These are phyloP conservation scores for Nipponacmea schrenckii DNA, from an alignment of 2,888 invertebrate species.

Conservation along the genomic window DNA sequence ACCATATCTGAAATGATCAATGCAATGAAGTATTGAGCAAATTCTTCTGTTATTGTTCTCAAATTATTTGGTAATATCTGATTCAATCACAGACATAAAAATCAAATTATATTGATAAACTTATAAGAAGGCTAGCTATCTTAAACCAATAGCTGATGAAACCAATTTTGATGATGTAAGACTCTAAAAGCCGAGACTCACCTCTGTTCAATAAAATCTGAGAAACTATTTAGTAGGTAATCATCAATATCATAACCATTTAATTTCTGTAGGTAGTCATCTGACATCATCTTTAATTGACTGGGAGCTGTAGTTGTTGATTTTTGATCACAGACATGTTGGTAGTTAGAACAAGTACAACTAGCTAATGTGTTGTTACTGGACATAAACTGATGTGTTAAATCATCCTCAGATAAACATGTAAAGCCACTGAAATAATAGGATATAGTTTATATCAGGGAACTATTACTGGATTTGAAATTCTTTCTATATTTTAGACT, in stretches of 20 bases:
- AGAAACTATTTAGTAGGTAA: constrained; percentile 58
- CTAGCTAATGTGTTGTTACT: background rate
- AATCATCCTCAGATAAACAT: background rate
- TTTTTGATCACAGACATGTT: constrained; percentile 37
- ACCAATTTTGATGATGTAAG: no score
- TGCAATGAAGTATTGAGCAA: no score
- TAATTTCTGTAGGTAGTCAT: constrained; percentile 55
- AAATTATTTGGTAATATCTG: no score
- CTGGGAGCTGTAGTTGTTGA: constrained; percentile 34
- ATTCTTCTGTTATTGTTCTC: no score
- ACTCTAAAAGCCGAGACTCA: constrained; percentile 21
- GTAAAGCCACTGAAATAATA: background rate
- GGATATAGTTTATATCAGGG: no score
- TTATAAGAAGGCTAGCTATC: no score
- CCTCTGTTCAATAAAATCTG: constrained; percentile 47
- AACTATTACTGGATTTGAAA: no score
- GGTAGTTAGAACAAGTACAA: constrained; percentile 41
- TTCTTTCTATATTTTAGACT: no score
- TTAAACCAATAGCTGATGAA: no score
- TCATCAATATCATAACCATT: constrained; percentile 40
- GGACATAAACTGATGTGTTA: background rate
- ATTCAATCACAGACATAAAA: no score
- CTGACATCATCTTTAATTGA: constrained; percentile 36
- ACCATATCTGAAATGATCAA: constrained; percentile 56
- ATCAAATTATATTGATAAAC: no score